These are phyloP conservation scores for Gouania willdenowi DNA, from an alignment of 2,797 vertebrate species.

Conservation along the genomic window DNA sequence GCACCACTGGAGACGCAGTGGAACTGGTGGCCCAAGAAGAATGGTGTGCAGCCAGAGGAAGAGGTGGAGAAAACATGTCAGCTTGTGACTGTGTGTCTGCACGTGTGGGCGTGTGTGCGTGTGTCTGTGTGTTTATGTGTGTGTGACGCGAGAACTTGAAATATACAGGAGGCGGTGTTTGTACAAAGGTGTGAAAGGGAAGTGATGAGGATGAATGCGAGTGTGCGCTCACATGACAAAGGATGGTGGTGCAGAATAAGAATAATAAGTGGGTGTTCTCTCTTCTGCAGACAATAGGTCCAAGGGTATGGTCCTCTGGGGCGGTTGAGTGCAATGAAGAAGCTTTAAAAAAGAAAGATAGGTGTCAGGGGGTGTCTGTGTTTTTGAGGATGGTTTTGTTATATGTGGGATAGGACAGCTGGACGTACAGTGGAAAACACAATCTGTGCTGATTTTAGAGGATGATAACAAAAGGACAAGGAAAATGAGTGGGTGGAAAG, in stretches of 20 bases:
- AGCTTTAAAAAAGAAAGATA: no score
- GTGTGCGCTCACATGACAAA: constrained; percentile 19
- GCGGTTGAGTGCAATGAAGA: background rate
- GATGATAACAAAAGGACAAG: constrained; percentile 32
- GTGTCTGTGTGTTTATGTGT: no score
- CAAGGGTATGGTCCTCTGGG: constrained; percentile 16
- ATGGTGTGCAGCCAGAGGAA: constrained; percentile 13
- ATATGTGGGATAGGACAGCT: constrained; percentile 41
- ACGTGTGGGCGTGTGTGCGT: constrained; percentile 2
- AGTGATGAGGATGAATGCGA: constrained; percentile 55
- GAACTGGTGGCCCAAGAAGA: constrained; percentile 33
- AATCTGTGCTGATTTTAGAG: constrained; percentile 26
- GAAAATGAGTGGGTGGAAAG: constrained; percentile 4
- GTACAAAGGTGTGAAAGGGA: constrained; percentile 24
- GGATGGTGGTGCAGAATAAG: constrained; percentile 33
- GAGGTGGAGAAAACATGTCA: constrained; percentile 13
- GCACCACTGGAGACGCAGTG: constrained; percentile 40
- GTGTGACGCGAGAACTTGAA: background rate
- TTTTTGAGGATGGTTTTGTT: background rate
- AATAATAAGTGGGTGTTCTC: constrained; percentile 42
- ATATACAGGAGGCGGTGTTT: constrained; percentile 13
- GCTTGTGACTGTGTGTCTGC: background rate
- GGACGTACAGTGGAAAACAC: constrained; percentile 33
- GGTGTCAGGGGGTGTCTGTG: background rate
- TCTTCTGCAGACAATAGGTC: constrained; percentile 42